These are phyloP conservation scores for Pungitius pungitius DNA, from an alignment of 2,113 vertebrate genomes.

Conservation along the genomic window DNA sequence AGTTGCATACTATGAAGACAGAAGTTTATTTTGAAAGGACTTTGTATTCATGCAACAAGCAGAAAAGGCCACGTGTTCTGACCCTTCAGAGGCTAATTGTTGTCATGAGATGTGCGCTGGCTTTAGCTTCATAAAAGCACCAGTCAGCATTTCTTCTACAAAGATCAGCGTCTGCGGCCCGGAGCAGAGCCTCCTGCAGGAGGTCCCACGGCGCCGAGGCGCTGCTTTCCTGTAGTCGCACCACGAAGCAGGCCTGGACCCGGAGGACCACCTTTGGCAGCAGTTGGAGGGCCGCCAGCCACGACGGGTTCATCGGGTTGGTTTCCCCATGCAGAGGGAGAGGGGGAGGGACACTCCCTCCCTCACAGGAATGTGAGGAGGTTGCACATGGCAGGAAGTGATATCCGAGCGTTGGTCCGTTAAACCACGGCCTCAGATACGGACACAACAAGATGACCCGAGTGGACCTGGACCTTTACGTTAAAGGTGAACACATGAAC, in stretches of 20 bases:
- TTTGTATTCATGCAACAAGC: too few relatives aligned
- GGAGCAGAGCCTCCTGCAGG: neutral
- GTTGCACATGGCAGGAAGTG: slow-evolving; percentile 57
- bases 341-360: slow-evolving; percentile 14
- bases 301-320: slow-evolving; percentile 60
- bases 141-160: too few relatives aligned
- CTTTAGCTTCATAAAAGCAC: too few relatives aligned
- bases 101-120: neutral
- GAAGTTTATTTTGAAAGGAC: too few relatives aligned
- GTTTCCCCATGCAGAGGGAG: slow-evolving; percentile 45
- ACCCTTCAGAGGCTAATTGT: too few relatives aligned
- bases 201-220: neutral
- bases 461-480: too few relatives aligned
- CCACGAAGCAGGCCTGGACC: slow-evolving; percentile 32
- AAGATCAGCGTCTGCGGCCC: neutral
- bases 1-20: neutral
- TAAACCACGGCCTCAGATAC: neutral
- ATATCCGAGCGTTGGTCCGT: slow-evolving; percentile 47
- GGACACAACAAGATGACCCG: too few relatives aligned
- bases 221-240: too few relatives aligned
- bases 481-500: too few relatives aligned
- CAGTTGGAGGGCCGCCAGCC: slow-evolving; percentile 54
- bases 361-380: slow-evolving; percentile 57
- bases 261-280: slow-evolving; percentile 61
- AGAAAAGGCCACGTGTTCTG: too few relatives aligned